Evolutionary conservation across 2,113 vertebrate species (phyloP).

Genomic region (Eolophus roseicapilla): DNA sequence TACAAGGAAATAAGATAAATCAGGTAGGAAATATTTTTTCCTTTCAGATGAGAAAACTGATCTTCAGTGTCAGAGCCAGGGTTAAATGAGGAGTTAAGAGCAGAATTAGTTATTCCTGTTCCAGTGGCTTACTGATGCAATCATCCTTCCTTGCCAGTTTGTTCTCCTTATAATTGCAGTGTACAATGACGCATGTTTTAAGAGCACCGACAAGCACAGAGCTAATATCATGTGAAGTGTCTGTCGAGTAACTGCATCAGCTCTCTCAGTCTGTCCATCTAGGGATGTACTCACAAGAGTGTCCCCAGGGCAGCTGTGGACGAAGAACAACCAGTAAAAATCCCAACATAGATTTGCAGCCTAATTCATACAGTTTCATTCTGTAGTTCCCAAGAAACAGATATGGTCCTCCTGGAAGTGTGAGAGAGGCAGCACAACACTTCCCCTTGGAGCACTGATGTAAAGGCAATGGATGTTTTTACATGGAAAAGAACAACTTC

Average conservation of each 20-base stretch:
- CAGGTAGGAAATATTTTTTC: background rate
- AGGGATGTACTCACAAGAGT: background rate
- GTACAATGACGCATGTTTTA: conserved; percentile 52
- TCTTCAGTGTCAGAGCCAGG: background rate
- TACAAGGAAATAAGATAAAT: background rate
- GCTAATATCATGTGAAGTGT: conserved; percentile 21
- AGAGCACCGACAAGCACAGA: conserved; percentile 48
- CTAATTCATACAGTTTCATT: background rate
- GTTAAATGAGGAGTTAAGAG: conserved; percentile 31
- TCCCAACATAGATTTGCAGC: background rate
- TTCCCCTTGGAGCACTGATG: background rate
- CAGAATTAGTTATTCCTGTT: conserved; percentile 45
- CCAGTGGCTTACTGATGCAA: conserved; percentile 54
- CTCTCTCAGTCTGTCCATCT: background rate
- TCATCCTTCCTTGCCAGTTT: conserved; percentile 54
- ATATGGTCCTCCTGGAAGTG: background rate
- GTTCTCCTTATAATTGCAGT: conserved; percentile 44
- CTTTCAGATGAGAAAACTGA: background rate
- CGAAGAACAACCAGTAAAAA: background rate
- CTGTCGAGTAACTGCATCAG: conserved; percentile 33
- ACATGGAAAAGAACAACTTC: background rate
- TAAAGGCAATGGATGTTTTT: background rate
- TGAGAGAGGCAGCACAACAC: background rate
- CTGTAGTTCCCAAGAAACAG: background rate
- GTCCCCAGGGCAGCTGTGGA: background rate